Evolutionary conservation across 2,797 vertebrate genomes (phyloP).

Genomic region (Lophius americanus): DNA sequence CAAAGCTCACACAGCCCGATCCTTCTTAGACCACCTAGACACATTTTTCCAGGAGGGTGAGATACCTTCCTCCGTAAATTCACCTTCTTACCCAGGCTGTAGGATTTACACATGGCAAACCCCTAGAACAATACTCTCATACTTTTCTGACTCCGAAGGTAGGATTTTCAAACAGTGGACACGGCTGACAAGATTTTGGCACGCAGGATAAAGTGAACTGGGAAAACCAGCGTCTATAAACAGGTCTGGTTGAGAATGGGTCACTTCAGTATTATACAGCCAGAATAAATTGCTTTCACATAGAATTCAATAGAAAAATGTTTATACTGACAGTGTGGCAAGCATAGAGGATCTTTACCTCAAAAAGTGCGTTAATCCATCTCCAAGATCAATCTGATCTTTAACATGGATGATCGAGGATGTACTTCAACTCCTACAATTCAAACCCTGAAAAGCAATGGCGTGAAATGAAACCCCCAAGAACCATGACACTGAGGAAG

Average conservation of each 20-base stretch:
- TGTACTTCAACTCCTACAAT: no score
- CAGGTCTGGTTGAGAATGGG: not conserved
- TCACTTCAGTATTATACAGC: not conserved
- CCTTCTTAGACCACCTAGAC: constrained; percentile 19
- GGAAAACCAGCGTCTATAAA: not conserved
- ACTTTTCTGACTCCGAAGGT: not conserved
- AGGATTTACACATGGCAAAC: not conserved
- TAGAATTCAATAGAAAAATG: not conserved
- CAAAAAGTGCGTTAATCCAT: not conserved
- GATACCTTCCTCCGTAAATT: not conserved
- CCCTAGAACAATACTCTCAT: not conserved
- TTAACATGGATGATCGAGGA: not conserved
- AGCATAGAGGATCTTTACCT: not conserved
- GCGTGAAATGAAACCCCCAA: not conserved
- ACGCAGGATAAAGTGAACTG: not conserved
- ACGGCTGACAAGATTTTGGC: not conserved
- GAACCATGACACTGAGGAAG: not conserved
- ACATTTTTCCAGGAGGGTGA: constrained; percentile 8
- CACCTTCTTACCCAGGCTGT: not conserved
- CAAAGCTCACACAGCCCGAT: constrained; percentile 20
- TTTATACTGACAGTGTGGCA: not conserved
- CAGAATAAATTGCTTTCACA: not conserved
- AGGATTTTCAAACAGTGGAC: not conserved
- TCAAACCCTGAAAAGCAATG: no score
- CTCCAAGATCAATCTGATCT: not conserved